A percentile compares a stretch with the other conserved stretches of the same genome.
Conservation (phyloP, 1,140 invertebrate genomes). For the Vanessa atalanta region DNA sequence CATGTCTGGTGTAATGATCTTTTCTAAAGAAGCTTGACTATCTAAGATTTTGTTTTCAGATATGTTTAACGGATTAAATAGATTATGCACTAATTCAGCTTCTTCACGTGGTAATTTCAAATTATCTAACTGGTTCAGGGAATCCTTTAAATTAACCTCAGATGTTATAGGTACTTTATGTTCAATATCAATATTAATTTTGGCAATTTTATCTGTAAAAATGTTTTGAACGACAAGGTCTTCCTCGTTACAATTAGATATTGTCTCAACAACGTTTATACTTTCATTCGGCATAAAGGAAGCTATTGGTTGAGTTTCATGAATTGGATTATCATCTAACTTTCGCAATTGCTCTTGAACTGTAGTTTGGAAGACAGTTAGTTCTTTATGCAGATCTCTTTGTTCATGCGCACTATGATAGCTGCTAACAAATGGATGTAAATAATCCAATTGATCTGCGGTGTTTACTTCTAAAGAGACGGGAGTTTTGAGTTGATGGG, state of each 20-base stretch:
- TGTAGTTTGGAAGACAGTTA: conserved; percentile 61
- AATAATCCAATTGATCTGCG: conserved; percentile 56
- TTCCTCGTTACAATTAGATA: conserved; percentile 47
- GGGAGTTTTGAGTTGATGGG: conserved; percentile 60
- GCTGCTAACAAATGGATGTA: conserved; percentile 32
- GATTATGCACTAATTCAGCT: conserved; percentile 51
- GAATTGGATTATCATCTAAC: conserved; percentile 44
- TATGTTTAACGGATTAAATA: conserved; percentile 53
- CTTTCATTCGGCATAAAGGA: conserved; percentile 59
- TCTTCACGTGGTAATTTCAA: conserved; percentile 43
- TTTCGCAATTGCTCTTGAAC: conserved; percentile 57
- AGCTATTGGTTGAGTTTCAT: conserved; percentile 43
- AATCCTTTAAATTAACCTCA: conserved; percentile 57
- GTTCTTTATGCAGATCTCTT: conserved; percentile 61
- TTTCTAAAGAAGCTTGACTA: conserved; percentile 53
- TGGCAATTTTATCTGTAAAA: conserved; percentile 48
- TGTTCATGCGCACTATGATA: conserved; percentile 50
- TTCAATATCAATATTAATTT: conserved; percentile 52
- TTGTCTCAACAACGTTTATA: conserved; percentile 63
- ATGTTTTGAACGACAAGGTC: conserved; percentile 38
- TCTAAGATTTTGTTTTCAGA: conserved; percentile 61
- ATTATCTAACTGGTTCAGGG: conserved; percentile 43
- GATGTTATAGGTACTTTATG: conserved; percentile 61
- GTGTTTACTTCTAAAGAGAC: conserved; percentile 60
- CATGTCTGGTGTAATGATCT: conserved; percentile 41